Evolutionary conservation across 2,797 vertebrate genomes (phyloP).

Genomic region (Micropoecilia bifurca): DNA sequence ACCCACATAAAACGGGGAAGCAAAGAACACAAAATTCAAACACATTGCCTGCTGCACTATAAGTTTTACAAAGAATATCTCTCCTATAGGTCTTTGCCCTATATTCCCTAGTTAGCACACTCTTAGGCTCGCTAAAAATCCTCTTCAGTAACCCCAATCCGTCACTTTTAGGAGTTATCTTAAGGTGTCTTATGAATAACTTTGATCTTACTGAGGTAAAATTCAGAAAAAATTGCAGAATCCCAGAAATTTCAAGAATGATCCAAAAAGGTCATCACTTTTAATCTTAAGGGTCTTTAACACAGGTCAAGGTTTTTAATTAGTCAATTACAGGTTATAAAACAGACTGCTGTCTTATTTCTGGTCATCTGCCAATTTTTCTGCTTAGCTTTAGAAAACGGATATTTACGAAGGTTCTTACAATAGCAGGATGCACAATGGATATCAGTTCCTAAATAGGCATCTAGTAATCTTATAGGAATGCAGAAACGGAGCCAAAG

Average conservation of each 20-base stretch:
- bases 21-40: background rate
- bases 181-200: no score
- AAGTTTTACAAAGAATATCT: background rate
- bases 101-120: background rate
- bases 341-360: background rate
- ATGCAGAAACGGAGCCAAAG: background rate
- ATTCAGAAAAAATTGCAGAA: no score
- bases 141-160: no score
- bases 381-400: background rate
- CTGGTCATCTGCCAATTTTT: background rate
- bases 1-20: background rate
- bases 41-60: background rate
- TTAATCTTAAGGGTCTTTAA: background rate
- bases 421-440: background rate
- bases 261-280: background rate
- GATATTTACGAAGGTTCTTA: background rate
- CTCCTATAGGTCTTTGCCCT: background rate
- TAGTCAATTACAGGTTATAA: background rate
- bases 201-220: no score
- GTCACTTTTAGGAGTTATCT: no score
- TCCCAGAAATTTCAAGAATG: no score
- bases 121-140: background rate
- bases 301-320: background rate
- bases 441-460: background rate
- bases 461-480: background rate